Evolutionary conservation across 2,797 vertebrate genomes (phyloP).

Genomic region (Xiphophorus birchmanni): DNA sequence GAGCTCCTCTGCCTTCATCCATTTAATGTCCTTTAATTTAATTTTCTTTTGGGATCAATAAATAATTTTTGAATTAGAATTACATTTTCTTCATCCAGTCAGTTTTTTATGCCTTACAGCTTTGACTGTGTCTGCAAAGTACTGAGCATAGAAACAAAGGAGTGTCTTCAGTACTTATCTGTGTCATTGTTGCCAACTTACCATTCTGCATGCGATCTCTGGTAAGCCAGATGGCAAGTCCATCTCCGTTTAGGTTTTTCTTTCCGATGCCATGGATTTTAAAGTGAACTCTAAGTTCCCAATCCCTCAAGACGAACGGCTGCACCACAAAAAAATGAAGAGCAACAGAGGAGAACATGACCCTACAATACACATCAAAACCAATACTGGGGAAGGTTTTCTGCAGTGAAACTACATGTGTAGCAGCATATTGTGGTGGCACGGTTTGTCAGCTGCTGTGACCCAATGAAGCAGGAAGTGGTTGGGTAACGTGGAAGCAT

Average conservation of each 20-base stretch:
- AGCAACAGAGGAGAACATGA: neutral
- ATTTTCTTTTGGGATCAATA: too few relatives aligned
- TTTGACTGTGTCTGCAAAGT: too few relatives aligned
- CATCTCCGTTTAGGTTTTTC: slow-evolving; percentile 93
- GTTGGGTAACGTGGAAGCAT: neutral
- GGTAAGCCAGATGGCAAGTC: slow-evolving; percentile 92
- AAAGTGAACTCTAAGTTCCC: slow-evolving; percentile 95
- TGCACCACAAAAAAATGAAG: slow-evolving; percentile 50
- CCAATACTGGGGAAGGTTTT: neutral
- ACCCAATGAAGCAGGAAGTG: neutral
- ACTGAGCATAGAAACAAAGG: neutral
- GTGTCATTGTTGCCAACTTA: slow-evolving; percentile 44
- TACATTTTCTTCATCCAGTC: too few relatives aligned
- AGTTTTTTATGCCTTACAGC: neutral
- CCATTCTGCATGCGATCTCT: slow-evolving; percentile 94
- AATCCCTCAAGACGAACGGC: slow-evolving; percentile 89
- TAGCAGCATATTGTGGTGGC: neutral
- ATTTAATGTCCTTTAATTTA: neutral
- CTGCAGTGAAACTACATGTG: neutral
- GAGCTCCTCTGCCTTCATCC: neutral
- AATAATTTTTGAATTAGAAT: too few relatives aligned
- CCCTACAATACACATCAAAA: neutral
- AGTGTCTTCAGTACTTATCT: neutral
- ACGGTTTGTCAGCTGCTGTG: neutral
- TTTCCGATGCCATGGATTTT: slow-evolving; percentile 92